phyloP scores from a whole-genome alignment of 2,888 invertebrate genomes.

The Tipula confusa region DNA sequence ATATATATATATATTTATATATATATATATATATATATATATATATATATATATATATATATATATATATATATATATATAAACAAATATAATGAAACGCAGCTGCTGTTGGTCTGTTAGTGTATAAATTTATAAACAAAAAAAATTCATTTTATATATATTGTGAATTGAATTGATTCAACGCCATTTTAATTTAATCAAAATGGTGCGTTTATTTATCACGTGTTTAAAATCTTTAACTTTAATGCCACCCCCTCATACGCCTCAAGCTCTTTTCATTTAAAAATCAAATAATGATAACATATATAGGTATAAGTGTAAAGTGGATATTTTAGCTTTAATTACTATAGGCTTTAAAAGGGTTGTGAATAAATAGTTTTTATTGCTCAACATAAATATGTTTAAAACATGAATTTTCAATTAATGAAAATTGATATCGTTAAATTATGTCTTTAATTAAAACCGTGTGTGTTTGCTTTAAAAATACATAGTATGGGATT shows the following conservation, averaged over 20 bases:
- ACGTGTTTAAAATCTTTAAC: background rate
- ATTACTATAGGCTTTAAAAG: background rate
- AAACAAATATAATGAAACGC: background rate
- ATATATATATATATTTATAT: too few relatives aligned
- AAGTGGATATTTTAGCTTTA: background rate
- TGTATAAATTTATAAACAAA: too few relatives aligned
- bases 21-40: too few relatives aligned
- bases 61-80: too few relatives aligned
- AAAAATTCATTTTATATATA: background rate
- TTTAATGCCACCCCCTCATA: background rate
- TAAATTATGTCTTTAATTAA: background rate
- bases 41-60: too few relatives aligned
- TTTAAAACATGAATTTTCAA: conserved; percentile 4
- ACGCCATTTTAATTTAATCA: background rate
- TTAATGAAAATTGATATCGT: background rate
- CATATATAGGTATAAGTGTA: too few relatives aligned
- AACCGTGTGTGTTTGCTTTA: background rate
- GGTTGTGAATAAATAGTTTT: background rate
- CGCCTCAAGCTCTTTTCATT: background rate
- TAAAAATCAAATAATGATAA: background rate
- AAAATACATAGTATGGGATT: background rate
- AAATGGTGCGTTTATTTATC: background rate
- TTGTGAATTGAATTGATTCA: background rate
- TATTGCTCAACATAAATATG: background rate
- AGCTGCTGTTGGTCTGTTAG: conserved; percentile 5